Evolutionary conservation across 2,113 vertebrate genomes (phyloP), one percentile per base, ranked within the genome.

Genomic region (Oryzias celebensis): DNA sequence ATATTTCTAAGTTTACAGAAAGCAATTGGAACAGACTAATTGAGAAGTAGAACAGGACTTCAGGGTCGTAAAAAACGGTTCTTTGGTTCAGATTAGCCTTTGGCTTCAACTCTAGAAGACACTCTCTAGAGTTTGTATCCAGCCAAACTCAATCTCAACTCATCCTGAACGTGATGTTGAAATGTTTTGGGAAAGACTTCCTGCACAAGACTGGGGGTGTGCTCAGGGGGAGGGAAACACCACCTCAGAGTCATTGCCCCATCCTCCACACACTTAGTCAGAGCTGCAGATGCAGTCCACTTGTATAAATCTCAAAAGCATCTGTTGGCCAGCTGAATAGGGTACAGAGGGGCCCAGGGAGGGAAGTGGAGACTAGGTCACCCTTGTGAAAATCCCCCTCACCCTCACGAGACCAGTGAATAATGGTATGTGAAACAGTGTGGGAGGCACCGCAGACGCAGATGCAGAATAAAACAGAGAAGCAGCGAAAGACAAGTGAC

Each of bases 321-420:
- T 89, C 84, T 85, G 86, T 44, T 64, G 65, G 82, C 56, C 74
- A 14, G 61, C 58, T 83, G 79, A 90, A 87, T 81, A 52, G 70
- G 62, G 62, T 4, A 4, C 47, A 60, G 20, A 47, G 80, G 77
- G 86, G 82, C 82, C 77, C 83, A 61, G 60, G 48, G 71, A 43
- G 58, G 28, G 70, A 65, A 60, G 68, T 68, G 78, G 68, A 70
- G 71, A 8, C 20, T 2, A 75, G 71, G 81, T 74, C 85, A 85
- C 59, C 58, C 60, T 59, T 78, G 66, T 58, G 58, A 73, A 71
- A 63, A 57, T 28, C 41, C 46, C 53, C 76, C 36, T 36, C 36
- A 36, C 12, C 63, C 62, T 52, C 57, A 45, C 42, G 20, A 15
- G 15, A 65, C 55, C 36, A 50, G 52, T 53, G 72, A 45, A 64